Conservation (phyloP, 37 sponge, comb jelly and placozoan species). For the Halisarca cf. caerulea region DNA sequence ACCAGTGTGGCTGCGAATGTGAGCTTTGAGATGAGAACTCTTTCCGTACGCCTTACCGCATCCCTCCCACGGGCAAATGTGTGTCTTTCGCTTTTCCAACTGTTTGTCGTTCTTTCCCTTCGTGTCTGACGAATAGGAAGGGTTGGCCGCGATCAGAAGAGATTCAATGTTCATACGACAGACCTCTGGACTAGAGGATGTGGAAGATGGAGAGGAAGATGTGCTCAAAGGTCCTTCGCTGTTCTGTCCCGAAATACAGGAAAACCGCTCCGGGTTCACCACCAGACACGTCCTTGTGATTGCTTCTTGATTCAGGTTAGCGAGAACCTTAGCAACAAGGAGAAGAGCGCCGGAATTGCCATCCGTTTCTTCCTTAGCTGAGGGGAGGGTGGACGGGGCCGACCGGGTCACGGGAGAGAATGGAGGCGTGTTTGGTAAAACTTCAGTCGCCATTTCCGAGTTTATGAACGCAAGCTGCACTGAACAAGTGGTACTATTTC, state of each 20-base stretch:
- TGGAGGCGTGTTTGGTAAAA: constrained; percentile 66
- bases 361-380: constrained; percentile 49
- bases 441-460: constrained; percentile 61
- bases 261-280: constrained; percentile 64
- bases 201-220: constrained; percentile 42
- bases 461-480: not conserved
- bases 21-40: constrained; percentile 98
- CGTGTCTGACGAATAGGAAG: constrained; percentile 9
- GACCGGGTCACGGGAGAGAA: constrained; percentile 63
- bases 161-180: constrained; percentile 71
- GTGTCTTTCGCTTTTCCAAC: constrained; percentile 70
- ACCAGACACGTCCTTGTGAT: constrained; percentile 64
- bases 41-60: constrained; percentile 97
- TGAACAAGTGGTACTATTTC: not conserved
- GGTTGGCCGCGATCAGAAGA: constrained; percentile 70
- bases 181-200: constrained; percentile 43
- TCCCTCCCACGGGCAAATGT: constrained; percentile 84
- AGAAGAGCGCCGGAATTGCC: constrained; percentile 69
- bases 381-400: constrained; percentile 66
- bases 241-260: constrained; percentile 6
- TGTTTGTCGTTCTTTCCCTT: not conserved
- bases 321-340: constrained; percentile 83
- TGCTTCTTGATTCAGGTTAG: constrained; percentile 82
- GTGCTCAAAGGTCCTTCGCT: not conserved
- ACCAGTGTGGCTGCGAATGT: constrained; percentile 98